Conservation (phyloP, 2,797 vertebrate species). For the Ara ararauna region DNA sequence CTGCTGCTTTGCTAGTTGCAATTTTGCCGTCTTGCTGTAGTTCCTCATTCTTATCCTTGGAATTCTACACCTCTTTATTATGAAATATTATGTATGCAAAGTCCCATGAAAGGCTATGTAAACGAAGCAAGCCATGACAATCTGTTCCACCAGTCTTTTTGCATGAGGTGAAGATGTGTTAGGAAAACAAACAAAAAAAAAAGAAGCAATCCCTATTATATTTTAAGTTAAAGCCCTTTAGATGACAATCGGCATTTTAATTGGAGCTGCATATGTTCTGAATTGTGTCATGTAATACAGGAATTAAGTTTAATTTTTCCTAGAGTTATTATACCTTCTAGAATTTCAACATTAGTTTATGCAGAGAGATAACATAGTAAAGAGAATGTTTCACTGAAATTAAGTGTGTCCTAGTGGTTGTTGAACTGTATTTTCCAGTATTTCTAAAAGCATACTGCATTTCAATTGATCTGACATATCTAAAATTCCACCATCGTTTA, state of each 20-base stretch:
- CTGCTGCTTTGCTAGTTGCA: background rate
- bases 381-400: constrained; percentile 29
- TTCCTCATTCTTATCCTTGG: background rate
- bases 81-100: background rate
- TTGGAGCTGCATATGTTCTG: constrained; percentile 48
- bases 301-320: constrained; percentile 30
- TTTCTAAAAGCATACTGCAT: constrained; percentile 5
- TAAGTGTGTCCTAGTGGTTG: constrained; percentile 30
- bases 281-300: constrained; percentile 27
- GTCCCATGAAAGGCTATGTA: background rate
- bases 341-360: constrained; percentile 52
- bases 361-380: constrained; percentile 36
- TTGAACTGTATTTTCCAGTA: constrained; percentile 63
- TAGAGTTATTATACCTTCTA: constrained; percentile 19
- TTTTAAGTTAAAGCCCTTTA: background rate
- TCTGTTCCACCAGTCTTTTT: background rate
- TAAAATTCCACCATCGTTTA: constrained; percentile 57
- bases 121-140: background rate
- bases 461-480: background rate
- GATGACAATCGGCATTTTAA: background rate
- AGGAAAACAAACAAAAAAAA: background rate
- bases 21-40: background rate
- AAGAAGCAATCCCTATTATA: background rate
- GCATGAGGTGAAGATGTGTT: background rate
- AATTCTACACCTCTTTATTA: background rate